Evolutionary conservation across 2,113 vertebrate species (phyloP).

Genomic region (Brienomyrus longianalis): DNA sequence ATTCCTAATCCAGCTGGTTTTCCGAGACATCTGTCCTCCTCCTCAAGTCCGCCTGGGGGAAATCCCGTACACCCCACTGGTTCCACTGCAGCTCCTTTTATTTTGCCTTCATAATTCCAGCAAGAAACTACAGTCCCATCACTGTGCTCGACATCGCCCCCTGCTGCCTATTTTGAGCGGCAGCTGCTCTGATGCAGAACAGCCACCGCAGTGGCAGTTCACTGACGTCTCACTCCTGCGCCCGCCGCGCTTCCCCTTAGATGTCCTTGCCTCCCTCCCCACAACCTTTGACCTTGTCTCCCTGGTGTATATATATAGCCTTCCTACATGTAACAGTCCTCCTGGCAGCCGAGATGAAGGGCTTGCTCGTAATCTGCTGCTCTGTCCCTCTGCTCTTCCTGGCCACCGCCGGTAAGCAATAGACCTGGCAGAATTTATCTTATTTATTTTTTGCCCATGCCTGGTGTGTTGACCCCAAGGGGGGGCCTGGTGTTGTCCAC

Average conservation of each 20-base stretch:
- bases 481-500: not conserved
- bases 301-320: constrained; percentile 48
- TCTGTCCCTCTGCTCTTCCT: constrained; percentile 51
- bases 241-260: not conserved
- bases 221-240: not conserved
- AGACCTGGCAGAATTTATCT: not conserved
- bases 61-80: not conserved
- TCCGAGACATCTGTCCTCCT: not conserved
- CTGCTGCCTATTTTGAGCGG: constrained; percentile 9
- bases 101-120: not conserved
- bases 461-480: not conserved
- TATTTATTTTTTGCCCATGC: not conserved
- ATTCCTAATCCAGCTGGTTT: not conserved
- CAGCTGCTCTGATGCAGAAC: constrained; percentile 49
- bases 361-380: constrained; percentile 42
- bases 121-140: not conserved
- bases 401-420: constrained; percentile 50
- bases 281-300: constrained; percentile 50
- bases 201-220: constrained; percentile 31
- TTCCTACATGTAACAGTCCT: constrained; percentile 34
- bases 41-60: not conserved
- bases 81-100: not conserved
- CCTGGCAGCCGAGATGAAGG: constrained; percentile 61
- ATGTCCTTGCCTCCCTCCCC: constrained; percentile 29
- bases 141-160: not conserved